phyloP scores from a whole-genome alignment of 2,113 vertebrate species.

The Reinhardtius hippoglossoides region DNA sequence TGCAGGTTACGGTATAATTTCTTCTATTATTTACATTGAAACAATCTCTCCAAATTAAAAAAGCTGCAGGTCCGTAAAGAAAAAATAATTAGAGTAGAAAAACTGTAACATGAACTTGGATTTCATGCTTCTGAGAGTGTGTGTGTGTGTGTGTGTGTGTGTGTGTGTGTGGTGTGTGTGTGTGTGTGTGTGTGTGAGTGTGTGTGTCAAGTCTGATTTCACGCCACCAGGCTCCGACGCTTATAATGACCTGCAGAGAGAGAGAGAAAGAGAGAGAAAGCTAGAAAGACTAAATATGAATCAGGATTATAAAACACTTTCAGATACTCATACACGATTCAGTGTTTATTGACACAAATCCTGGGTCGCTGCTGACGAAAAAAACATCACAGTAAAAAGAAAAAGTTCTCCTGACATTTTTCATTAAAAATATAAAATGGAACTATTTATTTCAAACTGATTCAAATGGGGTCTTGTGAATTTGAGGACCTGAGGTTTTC shows the following conservation, averaged over 20 bases:
- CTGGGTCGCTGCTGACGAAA: no score
- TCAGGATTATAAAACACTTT: constrained; percentile 39
- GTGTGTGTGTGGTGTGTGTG: no score
- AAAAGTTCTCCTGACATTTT: no score
- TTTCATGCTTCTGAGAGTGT: constrained; percentile 38
- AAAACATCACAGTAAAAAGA: no score
- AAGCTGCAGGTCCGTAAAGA: constrained; percentile 31
- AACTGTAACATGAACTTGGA: constrained; percentile 45
- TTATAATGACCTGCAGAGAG: constrained; percentile 12
- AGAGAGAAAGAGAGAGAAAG: constrained; percentile 4
- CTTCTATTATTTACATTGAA: constrained; percentile 25
- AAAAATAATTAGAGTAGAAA: constrained; percentile 23
- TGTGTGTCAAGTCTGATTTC: constrained; percentile 40
- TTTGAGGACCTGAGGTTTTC: no score
- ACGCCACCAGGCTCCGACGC: constrained; percentile 16
- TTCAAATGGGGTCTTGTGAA: no score
- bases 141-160: not conserved
- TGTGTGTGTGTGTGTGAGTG: not conserved
- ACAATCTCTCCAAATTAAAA: constrained; percentile 4
- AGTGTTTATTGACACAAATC: no score
- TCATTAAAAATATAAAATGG: no score
- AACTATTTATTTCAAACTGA: no score
- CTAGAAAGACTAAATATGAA: constrained; percentile 22
- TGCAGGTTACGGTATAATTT: constrained; percentile 15
- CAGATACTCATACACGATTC: no score